Conservation (phyloP, 23 tunicate species). For the Trididemnum nubilum region DNA sequence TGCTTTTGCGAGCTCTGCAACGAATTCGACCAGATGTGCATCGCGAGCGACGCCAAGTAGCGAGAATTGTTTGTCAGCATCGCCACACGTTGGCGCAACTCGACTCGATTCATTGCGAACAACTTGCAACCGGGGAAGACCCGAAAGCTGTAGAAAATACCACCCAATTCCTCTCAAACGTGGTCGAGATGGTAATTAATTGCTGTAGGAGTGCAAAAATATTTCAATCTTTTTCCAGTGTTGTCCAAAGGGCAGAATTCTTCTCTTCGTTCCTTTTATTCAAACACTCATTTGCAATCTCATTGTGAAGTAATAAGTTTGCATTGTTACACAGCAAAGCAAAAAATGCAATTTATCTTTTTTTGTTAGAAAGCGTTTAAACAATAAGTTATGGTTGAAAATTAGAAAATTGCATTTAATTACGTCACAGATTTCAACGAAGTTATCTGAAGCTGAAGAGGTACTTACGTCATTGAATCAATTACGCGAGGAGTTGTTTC, state of each 20-base stretch:
- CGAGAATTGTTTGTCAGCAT: constrained; percentile 68
- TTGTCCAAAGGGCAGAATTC: neutral
- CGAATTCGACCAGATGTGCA: constrained; percentile 72
- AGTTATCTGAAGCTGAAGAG: constrained; percentile 44
- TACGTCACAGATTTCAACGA: constrained; percentile 48
- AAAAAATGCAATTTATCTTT: no score
- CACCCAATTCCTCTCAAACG: constrained; percentile 65
- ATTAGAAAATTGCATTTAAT: no score
- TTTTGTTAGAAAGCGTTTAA: no score
- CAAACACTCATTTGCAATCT: neutral
- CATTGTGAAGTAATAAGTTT: no score
- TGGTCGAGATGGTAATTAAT: constrained; percentile 70
- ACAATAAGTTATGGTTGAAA: no score
- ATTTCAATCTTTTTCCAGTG: neutral
- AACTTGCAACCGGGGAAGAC: constrained; percentile 56
- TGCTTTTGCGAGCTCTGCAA: constrained; percentile 58
- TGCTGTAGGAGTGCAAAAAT: no score
- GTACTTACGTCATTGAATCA: constrained; percentile 51
- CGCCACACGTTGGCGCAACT: constrained; percentile 79
- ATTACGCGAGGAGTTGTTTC: constrained; percentile 67
- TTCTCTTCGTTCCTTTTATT: no score
- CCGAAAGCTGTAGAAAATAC: constrained; percentile 75
- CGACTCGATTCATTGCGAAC: constrained; percentile 51
- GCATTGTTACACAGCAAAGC: no score
- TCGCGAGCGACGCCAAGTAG: constrained; percentile 74